Base-by-base conservation (phyloP, 2,888 invertebrate genomes). In the Penaeus monodon region DNA sequence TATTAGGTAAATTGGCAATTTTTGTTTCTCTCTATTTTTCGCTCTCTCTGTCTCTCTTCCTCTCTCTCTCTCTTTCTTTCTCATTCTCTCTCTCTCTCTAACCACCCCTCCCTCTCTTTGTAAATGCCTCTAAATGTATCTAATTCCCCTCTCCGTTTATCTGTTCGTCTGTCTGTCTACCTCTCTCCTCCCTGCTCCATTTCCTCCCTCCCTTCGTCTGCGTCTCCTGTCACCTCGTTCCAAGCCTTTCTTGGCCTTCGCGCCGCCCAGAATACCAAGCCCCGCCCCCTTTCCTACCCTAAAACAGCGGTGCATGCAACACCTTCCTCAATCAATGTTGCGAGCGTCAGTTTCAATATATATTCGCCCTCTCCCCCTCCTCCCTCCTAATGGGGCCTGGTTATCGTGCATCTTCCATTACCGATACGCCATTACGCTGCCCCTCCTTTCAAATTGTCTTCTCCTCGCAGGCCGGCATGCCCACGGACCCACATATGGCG, bases 391-490 rank as follows among this genome's bases (percentile, higher is more conserved):
- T 77, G 38, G 77, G 38, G 49, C 24, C 57, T 77, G 49, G 77
- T 12, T 22, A 38, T 80, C 65, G 80, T 80, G 80, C 80, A 80
- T 80, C 80, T 29, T 80, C 29, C 80, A 65, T 66, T 65, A 38
- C 80, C 29, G 22, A 65, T 64, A 17, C 49, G 29, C 33, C 80
- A 80, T 80, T 65, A 80, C 80, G 29, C 38, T 22, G 14, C 65
- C n/a, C 80, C 80, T 66, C 80, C 80, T 65, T 80, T 80, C 80
- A 66, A 80, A 80, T 80, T 29, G 64, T 24, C 80, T 66, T 38
- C 65, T 12, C n/a, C 22, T 17, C 14, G 80, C 64, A 7, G 65
- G 27, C 57, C 14, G 63, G 17, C 57, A 64, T 29, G 64, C 27
- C 29, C 14, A 20, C 6, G 20, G 79, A 24, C n/a, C 24, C 10